Base-by-base conservation (phyloP, 2,888 invertebrate species). In the Andrena fulva region DNA sequence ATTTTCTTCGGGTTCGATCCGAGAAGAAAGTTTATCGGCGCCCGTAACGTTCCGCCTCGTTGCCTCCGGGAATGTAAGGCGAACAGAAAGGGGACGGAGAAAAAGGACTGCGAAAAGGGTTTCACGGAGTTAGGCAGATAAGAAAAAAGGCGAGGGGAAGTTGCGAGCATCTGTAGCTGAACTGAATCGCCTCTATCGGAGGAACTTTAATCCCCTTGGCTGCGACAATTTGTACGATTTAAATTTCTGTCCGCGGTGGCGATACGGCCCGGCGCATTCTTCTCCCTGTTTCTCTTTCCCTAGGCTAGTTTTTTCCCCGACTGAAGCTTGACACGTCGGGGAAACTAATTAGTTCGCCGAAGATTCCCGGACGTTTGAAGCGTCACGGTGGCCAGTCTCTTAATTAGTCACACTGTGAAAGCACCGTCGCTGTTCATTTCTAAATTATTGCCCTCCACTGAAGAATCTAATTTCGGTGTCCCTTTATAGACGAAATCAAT, bases 171-270 rank as follows among this genome's bases (percentile, higher is more conserved):
- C 72, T 59, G 35, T 31, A 52, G 50, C 31, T 35, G 60, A 59
- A 72, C 27, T 35, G 69, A 48, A 72, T 62, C 48, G 62, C 31
- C 20, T n/a, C 54, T 76, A 60, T 79, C 63, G 71, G 31, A 29
- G 59, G 29, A 77, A 86, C 70, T 77, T 84, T 76, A 80, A 84
- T 84, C 80, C 42, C 56, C 60, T 56, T 74, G 64, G 29, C 54
- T 24, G 56, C 20, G 24, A 50, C 33, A n/a, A 5, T 84, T 82
- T n/a, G 3, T 16, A 50, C 16, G n/a, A 5, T 35, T 16, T 35
- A 10, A 31, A 48, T 7, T 42, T 35, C 20, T 33, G 50, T 50
- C 56, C 10, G 56, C 27, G 16, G 48, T 27, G 12, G 4, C 8
- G 2, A 42, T 20, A 31, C 8, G 10, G 0, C 16, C 7, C n/a